phyloP scores from a whole-genome alignment of 2,888 invertebrate species.

The Acanthosepion esculentum region DNA sequence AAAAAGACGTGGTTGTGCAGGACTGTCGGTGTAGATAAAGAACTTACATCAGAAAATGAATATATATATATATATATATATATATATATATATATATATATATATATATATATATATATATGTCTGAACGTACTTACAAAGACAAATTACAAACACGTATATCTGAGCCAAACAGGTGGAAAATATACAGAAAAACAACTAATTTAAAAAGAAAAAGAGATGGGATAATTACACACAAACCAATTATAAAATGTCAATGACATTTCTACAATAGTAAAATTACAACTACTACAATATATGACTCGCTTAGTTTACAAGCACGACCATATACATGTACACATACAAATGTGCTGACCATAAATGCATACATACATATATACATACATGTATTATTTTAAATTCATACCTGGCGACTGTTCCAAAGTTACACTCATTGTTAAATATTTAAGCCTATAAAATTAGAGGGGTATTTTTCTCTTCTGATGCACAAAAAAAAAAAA shows the following conservation, averaged over 20 bases:
- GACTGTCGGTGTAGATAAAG: slow-evolving; percentile 43
- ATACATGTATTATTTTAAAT: background rate
- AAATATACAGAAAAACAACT: background rate
- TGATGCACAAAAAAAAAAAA: background rate
- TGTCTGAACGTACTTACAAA: too few relatives aligned
- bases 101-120: too few relatives aligned
- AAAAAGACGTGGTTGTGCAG: slow-evolving; percentile 36
- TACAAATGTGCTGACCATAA: background rate
- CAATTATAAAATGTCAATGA: background rate
- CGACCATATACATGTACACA: background rate
- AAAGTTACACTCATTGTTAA: too few relatives aligned
- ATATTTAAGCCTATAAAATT: background rate
- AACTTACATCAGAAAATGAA: background rate
- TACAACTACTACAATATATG: background rate
- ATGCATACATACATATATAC: background rate
- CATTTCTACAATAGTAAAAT: background rate
- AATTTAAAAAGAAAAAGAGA: background rate
- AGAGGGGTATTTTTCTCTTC: slow-evolving; percentile 33
- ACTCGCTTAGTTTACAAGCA: background rate
- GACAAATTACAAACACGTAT: too few relatives aligned
- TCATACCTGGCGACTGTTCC: too few relatives aligned
- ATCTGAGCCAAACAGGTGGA: background rate
- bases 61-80: too few relatives aligned
- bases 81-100: too few relatives aligned
- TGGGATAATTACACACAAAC: background rate